A percentile compares a stretch with the other conserved stretches of the same genome.
Evolutionary conservation across 2,113 vertebrate species (phyloP).

Genomic region (Ameiurus melas): DNA sequence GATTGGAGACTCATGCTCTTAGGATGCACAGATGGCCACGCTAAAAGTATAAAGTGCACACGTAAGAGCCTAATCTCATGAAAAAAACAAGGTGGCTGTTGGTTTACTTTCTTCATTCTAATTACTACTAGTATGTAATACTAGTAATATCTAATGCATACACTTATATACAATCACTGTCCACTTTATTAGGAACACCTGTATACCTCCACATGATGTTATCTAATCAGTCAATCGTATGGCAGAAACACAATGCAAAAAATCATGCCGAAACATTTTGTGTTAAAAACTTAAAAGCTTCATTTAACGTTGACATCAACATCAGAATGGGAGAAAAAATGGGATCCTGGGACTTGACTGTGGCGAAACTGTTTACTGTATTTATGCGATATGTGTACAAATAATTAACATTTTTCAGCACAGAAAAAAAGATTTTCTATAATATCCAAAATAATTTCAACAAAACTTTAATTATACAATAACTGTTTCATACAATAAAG

Average conservation of each 20-base stretch:
- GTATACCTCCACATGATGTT: not conserved
- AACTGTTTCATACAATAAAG: not conserved
- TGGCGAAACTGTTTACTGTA: not conserved
- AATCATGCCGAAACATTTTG: no score
- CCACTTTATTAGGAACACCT: not conserved
- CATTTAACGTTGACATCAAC: no score
- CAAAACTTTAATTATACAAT: not conserved
- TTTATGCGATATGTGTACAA: not conserved
- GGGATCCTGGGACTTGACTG: no score
- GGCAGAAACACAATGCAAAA: no score
- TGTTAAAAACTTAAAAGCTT: no score
- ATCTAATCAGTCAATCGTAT: not conserved
- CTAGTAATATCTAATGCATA: not conserved
- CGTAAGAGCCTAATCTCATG: constrained; percentile 87
- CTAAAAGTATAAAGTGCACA: constrained; percentile 59
- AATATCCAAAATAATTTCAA: not conserved
- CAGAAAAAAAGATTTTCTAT: not conserved
- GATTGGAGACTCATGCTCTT: constrained; percentile 54
- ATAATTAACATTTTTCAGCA: not conserved
- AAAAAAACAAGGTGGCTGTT: constrained; percentile 33
- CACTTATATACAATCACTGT: not conserved
- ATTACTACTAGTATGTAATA: not conserved
- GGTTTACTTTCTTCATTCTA: not conserved
- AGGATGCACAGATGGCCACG: constrained; percentile 81
- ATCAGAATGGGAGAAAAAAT: no score